Conservation (phyloP, 2,888 invertebrate species). For the Microplitis manilae region DNA sequence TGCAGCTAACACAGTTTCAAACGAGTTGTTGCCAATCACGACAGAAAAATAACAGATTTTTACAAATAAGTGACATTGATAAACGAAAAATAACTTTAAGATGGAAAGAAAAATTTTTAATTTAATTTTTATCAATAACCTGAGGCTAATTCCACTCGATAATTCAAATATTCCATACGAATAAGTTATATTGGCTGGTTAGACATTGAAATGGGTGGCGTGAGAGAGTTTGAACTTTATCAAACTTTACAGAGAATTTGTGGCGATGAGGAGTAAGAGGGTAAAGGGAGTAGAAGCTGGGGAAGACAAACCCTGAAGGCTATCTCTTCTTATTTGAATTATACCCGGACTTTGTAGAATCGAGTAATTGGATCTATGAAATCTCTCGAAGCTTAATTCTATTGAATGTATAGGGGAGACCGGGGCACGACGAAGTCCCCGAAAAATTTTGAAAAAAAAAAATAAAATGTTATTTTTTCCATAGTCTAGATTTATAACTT, state of each 20-base stretch:
- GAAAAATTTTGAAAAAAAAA: too few species aligned
- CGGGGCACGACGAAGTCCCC: too few species aligned
- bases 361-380: conserved; percentile 51
- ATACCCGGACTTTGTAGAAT: conserved; percentile 38
- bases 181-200: conserved; percentile 12
- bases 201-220: neutral
- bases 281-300: neutral
- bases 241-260: conserved; percentile 22
- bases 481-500: too few species aligned
- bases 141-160: neutral
- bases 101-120: neutral
- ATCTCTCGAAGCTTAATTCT: conserved; percentile 1
- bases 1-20: neutral
- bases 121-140: neutral
- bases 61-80: neutral
- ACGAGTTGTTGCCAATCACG: neutral
- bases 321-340: conserved; percentile 44
- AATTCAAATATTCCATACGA: neutral
- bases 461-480: too few species aligned
- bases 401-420: neutral
- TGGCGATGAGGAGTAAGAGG: neutral
- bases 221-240: conserved; percentile 15
- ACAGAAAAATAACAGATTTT: neutral
- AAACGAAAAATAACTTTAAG: neutral
- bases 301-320: conserved; percentile 5